Base-by-base conservation (phyloP, 2,797 vertebrate genomes). In the Falco berigora region DNA sequence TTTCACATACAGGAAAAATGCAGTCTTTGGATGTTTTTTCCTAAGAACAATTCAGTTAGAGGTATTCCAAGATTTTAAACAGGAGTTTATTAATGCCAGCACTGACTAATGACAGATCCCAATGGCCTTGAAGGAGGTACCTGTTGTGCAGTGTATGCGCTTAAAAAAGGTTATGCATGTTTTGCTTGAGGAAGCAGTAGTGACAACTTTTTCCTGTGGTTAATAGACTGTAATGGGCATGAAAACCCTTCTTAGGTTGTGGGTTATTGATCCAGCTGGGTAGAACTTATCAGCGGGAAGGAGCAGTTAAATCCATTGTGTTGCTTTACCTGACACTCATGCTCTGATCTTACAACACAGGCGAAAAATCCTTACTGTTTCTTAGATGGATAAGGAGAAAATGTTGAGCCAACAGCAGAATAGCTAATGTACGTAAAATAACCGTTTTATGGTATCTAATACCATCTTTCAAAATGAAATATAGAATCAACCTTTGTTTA, bases 191-290 rank as follows among this genome's bases (percentile, higher is more conserved):
- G 78, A 91, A 74, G 67, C 56, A 34, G 28, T 22, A 77, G 91
- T 77, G 91, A 80, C 78, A 91, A 34, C 72, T 88, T 82, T 73
- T 61, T 94, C 59, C 68, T 24, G 64, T 76, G 78, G 36, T 89
- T 97, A 95, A 66, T 77, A 91, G 92, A 22, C 58, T 5, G 2
- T 90, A 86, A 69, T 80, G 87, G 72, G 58, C 73, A 40, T 59
- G 46, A 90, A 93, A 95, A 44, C 53, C 78, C 58, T 77, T 67
- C 86, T 83, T 72, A 74, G 78, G 67, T 61, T 68, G 78, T 84
- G 72, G 59, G 10, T 86, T 96, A 94, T 96, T 81, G 96, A 91
- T 93, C 64, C 62, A 74, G 46, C 28, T 28, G 42, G 58, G 72
- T 14, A 90, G 67, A 66, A 88, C 30, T 94, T 91, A 71, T 14